Evolutionary conservation across 23 tunicate species (phyloP).

Genomic region (Styela clava): DNA sequence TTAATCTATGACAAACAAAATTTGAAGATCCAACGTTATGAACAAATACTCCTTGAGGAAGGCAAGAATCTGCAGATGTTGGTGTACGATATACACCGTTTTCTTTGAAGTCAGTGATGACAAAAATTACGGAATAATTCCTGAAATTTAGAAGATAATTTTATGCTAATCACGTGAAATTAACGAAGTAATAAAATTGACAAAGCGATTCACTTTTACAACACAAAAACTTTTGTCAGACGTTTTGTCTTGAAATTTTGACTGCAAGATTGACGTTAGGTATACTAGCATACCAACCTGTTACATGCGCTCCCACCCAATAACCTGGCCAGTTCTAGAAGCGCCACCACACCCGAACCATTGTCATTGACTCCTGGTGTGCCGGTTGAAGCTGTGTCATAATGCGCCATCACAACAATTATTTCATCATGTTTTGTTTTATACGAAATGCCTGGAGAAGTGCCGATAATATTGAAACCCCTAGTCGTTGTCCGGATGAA

Average conservation of each 20-base stretch:
- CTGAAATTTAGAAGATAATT: conserved; percentile 26
- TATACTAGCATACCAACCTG: too few relatives aligned
- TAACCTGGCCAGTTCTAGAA: conserved; percentile 70
- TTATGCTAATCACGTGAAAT: neutral
- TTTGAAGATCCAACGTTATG: conserved; percentile 57
- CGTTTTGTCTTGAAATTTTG: too few relatives aligned
- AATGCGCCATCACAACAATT: conserved; percentile 67
- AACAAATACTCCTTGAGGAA: conserved; percentile 11
- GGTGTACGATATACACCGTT: conserved; percentile 62
- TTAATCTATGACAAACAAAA: conserved; percentile 72
- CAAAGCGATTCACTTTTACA: too few relatives aligned
- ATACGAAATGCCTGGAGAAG: conserved; percentile 55
- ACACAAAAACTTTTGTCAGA: too few relatives aligned
- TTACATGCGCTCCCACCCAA: conserved; percentile 36
- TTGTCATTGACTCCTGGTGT: conserved; percentile 83
- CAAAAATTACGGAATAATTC: conserved; percentile 51
- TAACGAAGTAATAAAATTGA: too few relatives aligned
- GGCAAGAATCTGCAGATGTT: neutral
- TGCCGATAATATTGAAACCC: conserved; percentile 73
- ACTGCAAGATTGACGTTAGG: too few relatives aligned
- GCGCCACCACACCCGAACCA: conserved; percentile 68
- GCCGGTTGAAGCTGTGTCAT: conserved; percentile 55
- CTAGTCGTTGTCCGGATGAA: conserved; percentile 58
- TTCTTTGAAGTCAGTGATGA: conserved; percentile 69
- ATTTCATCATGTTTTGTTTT: conserved; percentile 48